Conservation (phyloP, 2,888 invertebrate species). For the Onchidella celtica region DNA sequence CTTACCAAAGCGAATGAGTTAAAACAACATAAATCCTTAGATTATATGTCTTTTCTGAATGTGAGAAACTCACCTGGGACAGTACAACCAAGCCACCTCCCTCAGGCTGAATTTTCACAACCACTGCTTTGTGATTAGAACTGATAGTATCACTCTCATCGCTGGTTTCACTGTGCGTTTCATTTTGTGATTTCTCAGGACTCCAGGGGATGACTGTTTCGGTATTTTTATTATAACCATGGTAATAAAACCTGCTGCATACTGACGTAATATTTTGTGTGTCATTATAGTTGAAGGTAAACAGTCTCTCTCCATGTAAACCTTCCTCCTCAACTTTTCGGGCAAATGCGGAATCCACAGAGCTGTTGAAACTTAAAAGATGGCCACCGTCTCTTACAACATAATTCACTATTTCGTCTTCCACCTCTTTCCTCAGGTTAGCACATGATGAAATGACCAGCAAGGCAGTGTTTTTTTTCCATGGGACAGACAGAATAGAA, state of each 20-base stretch:
- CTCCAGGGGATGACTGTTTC: constrained; percentile 22
- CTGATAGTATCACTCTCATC: background rate
- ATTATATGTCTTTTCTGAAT: no score
- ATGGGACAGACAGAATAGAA: constrained; percentile 69
- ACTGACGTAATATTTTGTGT: constrained; percentile 28
- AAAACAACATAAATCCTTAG: no score
- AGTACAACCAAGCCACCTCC: constrained; percentile 40
- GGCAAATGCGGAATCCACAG: constrained; percentile 48
- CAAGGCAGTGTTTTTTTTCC: constrained; percentile 74
- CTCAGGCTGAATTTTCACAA: constrained; percentile 11
- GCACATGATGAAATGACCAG: constrained; percentile 69
- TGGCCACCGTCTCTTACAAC: constrained; percentile 36
- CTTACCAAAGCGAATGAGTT: no score
- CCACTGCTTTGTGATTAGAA: background rate
- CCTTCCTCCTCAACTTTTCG: constrained; percentile 3
- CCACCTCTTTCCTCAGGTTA: constrained; percentile 65
- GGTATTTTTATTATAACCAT: background rate
- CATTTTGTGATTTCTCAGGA: background rate
- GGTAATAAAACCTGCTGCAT: constrained; percentile 13
- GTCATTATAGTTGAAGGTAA: constrained; percentile 4
- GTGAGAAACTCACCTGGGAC: constrained; percentile 53
- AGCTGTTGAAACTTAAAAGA: constrained; percentile 51
- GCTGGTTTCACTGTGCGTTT: background rate
- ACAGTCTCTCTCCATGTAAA: background rate
- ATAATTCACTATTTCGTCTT: constrained; percentile 50